These are phyloP conservation scores for Chlorocebus sabaeus DNA, from an alignment of 2,113 vertebrate species.

Conservation along the genomic window DNA sequence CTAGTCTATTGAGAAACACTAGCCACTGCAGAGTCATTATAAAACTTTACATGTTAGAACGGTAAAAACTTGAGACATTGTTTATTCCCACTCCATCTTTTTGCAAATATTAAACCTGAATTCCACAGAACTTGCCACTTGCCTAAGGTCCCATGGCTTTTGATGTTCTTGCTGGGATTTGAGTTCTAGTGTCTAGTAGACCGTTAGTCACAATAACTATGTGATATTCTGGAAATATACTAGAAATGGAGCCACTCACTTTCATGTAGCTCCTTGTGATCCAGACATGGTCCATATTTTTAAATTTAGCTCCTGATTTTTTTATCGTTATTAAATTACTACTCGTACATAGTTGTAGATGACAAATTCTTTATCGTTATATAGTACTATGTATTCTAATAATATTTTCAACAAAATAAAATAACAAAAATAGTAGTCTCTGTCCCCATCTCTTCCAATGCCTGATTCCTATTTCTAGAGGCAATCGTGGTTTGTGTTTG, in stretches of 20 bases:
- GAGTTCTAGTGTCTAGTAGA: neutral
- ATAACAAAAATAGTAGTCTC: neutral
- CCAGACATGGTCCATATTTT: neutral
- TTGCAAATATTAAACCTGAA: neutral
- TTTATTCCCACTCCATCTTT: neutral
- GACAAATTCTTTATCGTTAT: neutral
- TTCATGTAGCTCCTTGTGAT: neutral
- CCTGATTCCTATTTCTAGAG: neutral
- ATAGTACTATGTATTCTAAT: neutral
- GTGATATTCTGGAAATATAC: fast-evolving
- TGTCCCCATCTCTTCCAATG: neutral
- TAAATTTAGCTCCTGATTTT: neutral
- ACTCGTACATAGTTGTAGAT: neutral
- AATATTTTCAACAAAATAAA: neutral
- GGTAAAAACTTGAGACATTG: neutral
- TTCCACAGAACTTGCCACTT: neutral
- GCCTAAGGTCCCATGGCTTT: neutral
- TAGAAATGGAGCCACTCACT: neutral
- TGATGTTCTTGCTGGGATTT: neutral
- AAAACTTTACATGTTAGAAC: neutral
- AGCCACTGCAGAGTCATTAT: neutral
- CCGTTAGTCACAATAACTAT: fast-evolving
- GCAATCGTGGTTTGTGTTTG: neutral
- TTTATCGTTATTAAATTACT: neutral
- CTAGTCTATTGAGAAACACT: neutral